Percentiles rank a stretch among this genome's conserved stretches.
Evolutionary conservation across 1,140 invertebrate species (phyloP).

Genomic region (Leptinotarsa lineolata): DNA sequence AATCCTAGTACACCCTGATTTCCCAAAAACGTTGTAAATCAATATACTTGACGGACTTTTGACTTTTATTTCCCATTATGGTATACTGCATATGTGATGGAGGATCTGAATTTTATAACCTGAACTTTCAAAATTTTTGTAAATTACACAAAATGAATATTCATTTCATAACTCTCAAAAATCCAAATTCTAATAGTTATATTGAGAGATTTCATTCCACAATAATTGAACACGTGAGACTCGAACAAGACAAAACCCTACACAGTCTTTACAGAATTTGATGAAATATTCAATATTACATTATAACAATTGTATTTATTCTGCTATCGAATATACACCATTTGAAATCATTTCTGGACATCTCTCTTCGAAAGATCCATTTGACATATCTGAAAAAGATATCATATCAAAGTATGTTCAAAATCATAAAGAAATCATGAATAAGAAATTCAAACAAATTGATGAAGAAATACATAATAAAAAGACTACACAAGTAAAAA

Average conservation of each 20-base stretch:
- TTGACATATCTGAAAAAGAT: slow-evolving; percentile 21
- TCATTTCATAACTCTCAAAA: slow-evolving; percentile 51
- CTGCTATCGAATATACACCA: slow-evolving; percentile 29
- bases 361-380: slow-evolving; percentile 20
- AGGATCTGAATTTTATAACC: too few relatives aligned
- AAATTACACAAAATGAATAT: slow-evolving; percentile 45
- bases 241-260: slow-evolving; percentile 33
- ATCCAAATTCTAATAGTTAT: slow-evolving; percentile 49
- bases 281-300: slow-evolving; percentile 39
- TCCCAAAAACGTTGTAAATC: too few relatives aligned
- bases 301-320: slow-evolving; percentile 39
- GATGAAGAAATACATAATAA: slow-evolving; percentile 17
- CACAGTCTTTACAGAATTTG: slow-evolving; percentile 26
- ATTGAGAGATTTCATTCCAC: slow-evolving; percentile 44
- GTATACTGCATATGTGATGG: too few relatives aligned
- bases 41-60: too few relatives aligned
- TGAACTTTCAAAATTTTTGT: too few relatives aligned
- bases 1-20: too few relatives aligned
- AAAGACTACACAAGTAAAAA: too few relatives aligned
- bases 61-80: too few relatives aligned
- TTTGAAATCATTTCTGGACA: slow-evolving; percentile 37
- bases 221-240: slow-evolving; percentile 45
- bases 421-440: slow-evolving; percentile 25
- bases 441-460: slow-evolving; percentile 15
- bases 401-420: slow-evolving; percentile 20